Evolutionary conservation across 1,140 invertebrate genomes (phyloP).

Genomic region (Dreissena rostriformis): DNA sequence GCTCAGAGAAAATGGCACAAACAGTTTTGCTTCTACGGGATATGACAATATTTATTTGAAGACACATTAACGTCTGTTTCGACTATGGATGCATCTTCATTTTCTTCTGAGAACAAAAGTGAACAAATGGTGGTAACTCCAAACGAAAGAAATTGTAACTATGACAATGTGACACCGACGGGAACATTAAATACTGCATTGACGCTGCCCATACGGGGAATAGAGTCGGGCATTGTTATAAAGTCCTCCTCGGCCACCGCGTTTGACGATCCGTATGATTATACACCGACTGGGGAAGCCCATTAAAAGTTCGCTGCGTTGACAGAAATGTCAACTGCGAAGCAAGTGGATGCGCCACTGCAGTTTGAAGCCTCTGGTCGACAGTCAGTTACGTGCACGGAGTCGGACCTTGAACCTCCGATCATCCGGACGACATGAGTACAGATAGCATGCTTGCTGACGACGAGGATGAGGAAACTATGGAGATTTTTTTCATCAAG

Average conservation of each 20-base stretch:
- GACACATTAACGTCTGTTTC: no score
- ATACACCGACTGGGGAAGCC: slow-evolving; percentile 50
- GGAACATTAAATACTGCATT: neutral
- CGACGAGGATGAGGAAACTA: slow-evolving; percentile 71
- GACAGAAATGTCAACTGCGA: slow-evolving; percentile 36
- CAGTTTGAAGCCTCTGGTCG: slow-evolving; percentile 56
- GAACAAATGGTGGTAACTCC: no score
- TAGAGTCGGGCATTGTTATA: neutral
- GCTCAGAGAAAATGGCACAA: no score
- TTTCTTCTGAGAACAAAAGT: no score
- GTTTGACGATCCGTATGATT: slow-evolving; percentile 54
- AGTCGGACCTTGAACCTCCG: slow-evolving; percentile 74
- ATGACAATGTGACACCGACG: no score
- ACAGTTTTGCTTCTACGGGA: no score
- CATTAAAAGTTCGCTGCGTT: slow-evolving; percentile 28
- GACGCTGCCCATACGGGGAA: neutral
- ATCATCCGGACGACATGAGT: slow-evolving; percentile 68
- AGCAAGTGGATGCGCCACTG: slow-evolving; percentile 28
- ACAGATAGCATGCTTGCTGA: slow-evolving; percentile 72
- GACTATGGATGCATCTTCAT: no score
- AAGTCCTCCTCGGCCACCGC: neutral
- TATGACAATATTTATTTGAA: no score
- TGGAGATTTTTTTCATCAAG: slow-evolving; percentile 64
- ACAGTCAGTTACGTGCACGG: slow-evolving; percentile 64
- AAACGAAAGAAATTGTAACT: no score